phyloP scores from a whole-genome alignment of 2,113 vertebrate species.

The Triplophysa dalaica region DNA sequence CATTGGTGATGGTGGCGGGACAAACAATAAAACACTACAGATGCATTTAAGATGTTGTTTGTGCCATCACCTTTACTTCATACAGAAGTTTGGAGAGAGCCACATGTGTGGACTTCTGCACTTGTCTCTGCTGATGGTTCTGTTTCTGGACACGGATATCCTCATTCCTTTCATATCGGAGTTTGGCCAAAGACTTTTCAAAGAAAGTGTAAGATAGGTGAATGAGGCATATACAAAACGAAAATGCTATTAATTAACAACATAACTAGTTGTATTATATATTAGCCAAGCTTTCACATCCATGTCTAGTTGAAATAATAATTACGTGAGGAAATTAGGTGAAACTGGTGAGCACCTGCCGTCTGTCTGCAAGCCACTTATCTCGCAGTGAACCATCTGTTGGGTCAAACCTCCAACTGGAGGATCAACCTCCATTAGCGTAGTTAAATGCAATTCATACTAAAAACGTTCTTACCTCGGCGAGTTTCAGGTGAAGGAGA shows the following conservation, averaged over 20 bases:
- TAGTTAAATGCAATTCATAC: not conserved
- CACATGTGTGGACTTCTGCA: slow-evolving; percentile 51
- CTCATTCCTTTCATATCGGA: slow-evolving; percentile 58
- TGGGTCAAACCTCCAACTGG: slow-evolving; percentile 43
- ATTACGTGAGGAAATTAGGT: not conserved
- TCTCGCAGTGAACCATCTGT: slow-evolving; percentile 47
- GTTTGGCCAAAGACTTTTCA: slow-evolving; percentile 64
- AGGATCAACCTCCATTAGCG: not conserved
- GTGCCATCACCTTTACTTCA: slow-evolving; percentile 53
- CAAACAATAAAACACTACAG: not conserved
- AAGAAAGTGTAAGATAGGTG: not conserved
- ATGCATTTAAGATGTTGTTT: not conserved
- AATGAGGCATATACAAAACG: not conserved
- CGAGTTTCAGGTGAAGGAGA: slow-evolving; percentile 79
- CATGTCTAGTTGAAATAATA: not conserved
- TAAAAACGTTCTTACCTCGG: slow-evolving; percentile 67
- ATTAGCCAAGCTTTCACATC: too few relatives aligned
- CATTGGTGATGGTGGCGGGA: not conserved
- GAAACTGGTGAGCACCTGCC: slow-evolving; percentile 36
- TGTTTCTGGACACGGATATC: slow-evolving; percentile 41
- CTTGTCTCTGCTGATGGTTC: slow-evolving; percentile 50
- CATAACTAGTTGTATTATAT: too few relatives aligned
- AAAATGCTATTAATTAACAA: not conserved
- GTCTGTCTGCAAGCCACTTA: slow-evolving; percentile 44
- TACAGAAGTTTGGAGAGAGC: slow-evolving; percentile 64